Evolutionary conservation across 2,888 invertebrate species (phyloP).

Genomic region (Morpho helenor): DNA sequence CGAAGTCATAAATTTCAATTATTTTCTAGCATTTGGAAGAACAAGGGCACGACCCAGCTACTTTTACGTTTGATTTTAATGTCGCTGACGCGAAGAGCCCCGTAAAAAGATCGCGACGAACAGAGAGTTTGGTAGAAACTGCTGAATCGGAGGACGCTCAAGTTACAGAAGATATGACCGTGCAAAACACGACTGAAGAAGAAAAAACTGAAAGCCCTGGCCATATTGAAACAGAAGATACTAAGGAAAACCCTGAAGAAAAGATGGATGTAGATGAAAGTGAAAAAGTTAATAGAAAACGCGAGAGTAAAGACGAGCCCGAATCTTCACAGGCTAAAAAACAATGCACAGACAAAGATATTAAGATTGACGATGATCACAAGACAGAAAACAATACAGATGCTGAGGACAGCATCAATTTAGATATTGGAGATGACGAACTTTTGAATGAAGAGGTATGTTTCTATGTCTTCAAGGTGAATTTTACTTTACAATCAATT

Average conservation of each 20-base stretch:
- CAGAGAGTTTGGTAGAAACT: slow-evolving; percentile 58
- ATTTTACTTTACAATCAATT: slow-evolving; percentile 51
- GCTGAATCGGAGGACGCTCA: slow-evolving; percentile 61
- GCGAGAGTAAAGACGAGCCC: slow-evolving; percentile 56
- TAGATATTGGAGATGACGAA: slow-evolving; percentile 90
- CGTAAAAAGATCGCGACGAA: slow-evolving; percentile 63
- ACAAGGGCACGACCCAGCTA: slow-evolving; percentile 86
- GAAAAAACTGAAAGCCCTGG: slow-evolving; percentile 47
- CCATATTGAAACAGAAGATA: slow-evolving; percentile 21
- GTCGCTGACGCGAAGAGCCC: slow-evolving; percentile 64
- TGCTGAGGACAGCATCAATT: slow-evolving; percentile 88
- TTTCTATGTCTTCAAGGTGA: slow-evolving; percentile 72
- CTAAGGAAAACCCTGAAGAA: slow-evolving; percentile 32
- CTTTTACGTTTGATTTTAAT: slow-evolving; percentile 80
- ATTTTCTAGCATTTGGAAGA: slow-evolving; percentile 80
- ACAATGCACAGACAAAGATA: slow-evolving; percentile 56
- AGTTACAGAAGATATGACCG: slow-evolving; percentile 71
- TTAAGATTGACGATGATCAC: slow-evolving; percentile 54
- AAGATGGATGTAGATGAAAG: slow-evolving; percentile 57
- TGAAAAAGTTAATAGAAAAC: slow-evolving; percentile 53
- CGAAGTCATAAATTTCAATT: background rate
- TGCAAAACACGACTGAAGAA: slow-evolving; percentile 69
- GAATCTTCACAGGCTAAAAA: slow-evolving; percentile 60
- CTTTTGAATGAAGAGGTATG: slow-evolving; percentile 88
- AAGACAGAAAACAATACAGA: slow-evolving; percentile 80